These are phyloP conservation scores for Drosophila sechellia DNA, from an alignment of 1,140 invertebrate species.

Conservation along the genomic window DNA sequence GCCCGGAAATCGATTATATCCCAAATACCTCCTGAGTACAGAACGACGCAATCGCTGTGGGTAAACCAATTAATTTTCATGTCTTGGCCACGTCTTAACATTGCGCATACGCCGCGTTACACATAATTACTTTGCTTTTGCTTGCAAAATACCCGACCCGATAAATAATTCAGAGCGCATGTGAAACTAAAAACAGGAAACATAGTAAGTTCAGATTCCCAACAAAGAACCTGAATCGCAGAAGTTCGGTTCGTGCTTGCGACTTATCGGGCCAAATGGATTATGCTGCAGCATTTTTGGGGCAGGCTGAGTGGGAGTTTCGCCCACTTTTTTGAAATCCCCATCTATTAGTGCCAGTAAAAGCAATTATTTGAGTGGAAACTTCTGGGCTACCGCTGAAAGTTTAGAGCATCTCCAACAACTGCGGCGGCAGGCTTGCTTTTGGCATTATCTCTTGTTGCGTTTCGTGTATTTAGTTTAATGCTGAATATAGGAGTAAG, in stretches of 20 bases:
- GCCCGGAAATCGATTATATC: slow-evolving; percentile 28
- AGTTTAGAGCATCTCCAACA: slow-evolving; percentile 18
- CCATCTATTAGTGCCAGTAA: slow-evolving; percentile 55
- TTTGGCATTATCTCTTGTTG: slow-evolving; percentile 56
- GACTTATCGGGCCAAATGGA: slow-evolving; percentile 49
- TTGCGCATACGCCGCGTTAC: slow-evolving; percentile 68
- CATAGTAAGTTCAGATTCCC: slow-evolving; percentile 14
- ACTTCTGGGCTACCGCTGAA: slow-evolving; percentile 38
- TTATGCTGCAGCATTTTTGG: slow-evolving; percentile 40
- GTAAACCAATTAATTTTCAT: slow-evolving; percentile 72
- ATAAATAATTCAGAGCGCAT: slow-evolving; percentile 73
- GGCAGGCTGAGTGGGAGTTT: neutral
- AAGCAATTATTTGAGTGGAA: slow-evolving; percentile 74
- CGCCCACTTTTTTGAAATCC: slow-evolving; percentile 6
- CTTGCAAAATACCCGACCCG: slow-evolving; percentile 10
- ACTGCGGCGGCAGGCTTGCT: slow-evolving; percentile 6
- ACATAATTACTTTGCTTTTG: slow-evolving; percentile 64
- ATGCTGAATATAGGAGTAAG: slow-evolving; percentile 15
- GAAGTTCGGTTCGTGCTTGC: slow-evolving; percentile 24
- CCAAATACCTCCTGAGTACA: neutral
- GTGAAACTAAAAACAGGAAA: slow-evolving; percentile 26
- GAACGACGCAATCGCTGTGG: slow-evolving; percentile 25
- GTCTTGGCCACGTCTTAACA: slow-evolving; percentile 48
- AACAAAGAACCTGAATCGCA: slow-evolving; percentile 8
- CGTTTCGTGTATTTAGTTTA: slow-evolving; percentile 11